Conservation (phyloP, 2,797 vertebrate genomes). For the Sardinella longiceps region DNA sequence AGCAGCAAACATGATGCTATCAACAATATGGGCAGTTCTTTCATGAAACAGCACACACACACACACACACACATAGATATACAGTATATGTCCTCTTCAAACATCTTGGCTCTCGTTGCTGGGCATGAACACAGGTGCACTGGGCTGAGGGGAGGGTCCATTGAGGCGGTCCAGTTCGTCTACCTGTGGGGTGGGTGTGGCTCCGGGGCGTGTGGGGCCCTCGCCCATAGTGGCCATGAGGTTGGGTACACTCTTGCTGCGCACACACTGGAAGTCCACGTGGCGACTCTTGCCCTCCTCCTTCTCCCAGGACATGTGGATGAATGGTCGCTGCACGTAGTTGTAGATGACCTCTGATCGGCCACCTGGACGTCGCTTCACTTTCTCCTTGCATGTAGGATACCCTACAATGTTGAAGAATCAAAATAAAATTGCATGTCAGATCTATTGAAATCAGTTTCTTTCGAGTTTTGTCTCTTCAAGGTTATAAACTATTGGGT, state of each 20-base stretch:
- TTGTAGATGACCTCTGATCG: slow-evolving; percentile 84
- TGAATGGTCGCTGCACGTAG: slow-evolving; percentile 81
- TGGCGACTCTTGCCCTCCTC: slow-evolving; percentile 84
- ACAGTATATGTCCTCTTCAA: neutral
- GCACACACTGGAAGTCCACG: slow-evolving; percentile 82
- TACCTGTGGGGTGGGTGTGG: slow-evolving; percentile 54
- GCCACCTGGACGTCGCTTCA: slow-evolving; percentile 78
- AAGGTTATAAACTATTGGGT: neutral
- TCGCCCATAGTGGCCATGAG: slow-evolving; percentile 68
- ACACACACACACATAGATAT: neutral
- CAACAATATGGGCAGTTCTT: neutral
- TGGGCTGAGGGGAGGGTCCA: slow-evolving; percentile 65
- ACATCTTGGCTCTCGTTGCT: slow-evolving; percentile 61
- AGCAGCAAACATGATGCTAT: neutral
- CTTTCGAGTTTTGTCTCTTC: neutral
- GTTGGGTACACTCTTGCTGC: slow-evolving; percentile 82
- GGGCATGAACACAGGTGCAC: slow-evolving; percentile 61
- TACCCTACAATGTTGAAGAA: slow-evolving; percentile 67
- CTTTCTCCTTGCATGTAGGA: slow-evolving; percentile 83
- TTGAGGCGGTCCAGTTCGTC: slow-evolving; percentile 81
- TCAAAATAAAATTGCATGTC: neutral
- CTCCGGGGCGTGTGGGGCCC: slow-evolving; percentile 33
- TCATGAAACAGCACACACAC: neutral
- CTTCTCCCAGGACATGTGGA: slow-evolving; percentile 86
- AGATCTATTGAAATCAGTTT: too few species aligned